Conservation (phyloP, 2,797 vertebrate species). For the Hyperoplus immaculatus region DNA sequence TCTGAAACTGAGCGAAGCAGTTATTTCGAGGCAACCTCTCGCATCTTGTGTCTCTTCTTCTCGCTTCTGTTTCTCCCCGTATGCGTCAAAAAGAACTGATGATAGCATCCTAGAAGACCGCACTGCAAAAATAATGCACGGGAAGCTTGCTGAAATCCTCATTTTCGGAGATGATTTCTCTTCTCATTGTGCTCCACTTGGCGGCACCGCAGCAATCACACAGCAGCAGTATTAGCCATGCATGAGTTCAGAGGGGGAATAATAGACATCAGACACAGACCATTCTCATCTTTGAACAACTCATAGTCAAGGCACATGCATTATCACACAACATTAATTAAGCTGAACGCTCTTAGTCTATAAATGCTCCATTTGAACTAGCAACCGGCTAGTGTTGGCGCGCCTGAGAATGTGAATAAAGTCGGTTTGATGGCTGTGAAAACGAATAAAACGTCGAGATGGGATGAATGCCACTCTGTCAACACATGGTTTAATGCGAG, state of each 20-base stretch:
- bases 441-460: slow-evolving; percentile 39
- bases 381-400: slow-evolving; percentile 51
- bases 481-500: slow-evolving; percentile 4
- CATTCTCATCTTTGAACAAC: slow-evolving; percentile 58
- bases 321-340: slow-evolving; percentile 77
- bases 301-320: slow-evolving; percentile 59
- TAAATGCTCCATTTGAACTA: slow-evolving; percentile 66
- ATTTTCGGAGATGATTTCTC: slow-evolving; percentile 69
- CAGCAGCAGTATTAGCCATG: slow-evolving; percentile 71
- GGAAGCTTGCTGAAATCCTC: slow-evolving; percentile 61
- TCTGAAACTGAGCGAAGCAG: slow-evolving; percentile 59
- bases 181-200: slow-evolving; percentile 67
- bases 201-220: slow-evolving; percentile 65
- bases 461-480: slow-evolving; percentile 52
- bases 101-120: slow-evolving; percentile 64
- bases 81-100: slow-evolving; percentile 45
- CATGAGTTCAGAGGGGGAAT: slow-evolving; percentile 73
- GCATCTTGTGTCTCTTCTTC: slow-evolving; percentile 52
- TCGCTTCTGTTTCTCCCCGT: slow-evolving; percentile 39
- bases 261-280: slow-evolving; percentile 71
- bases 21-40: slow-evolving; percentile 72
- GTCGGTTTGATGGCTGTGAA: slow-evolving; percentile 55
- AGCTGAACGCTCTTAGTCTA: slow-evolving; percentile 69
- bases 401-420: slow-evolving; percentile 54
- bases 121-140: slow-evolving; percentile 61